Evolutionary conservation across 2,888 invertebrate species (phyloP), one percentile per base, ranked within the genome.

Genomic region (Monoplex corrugatus): DNA sequence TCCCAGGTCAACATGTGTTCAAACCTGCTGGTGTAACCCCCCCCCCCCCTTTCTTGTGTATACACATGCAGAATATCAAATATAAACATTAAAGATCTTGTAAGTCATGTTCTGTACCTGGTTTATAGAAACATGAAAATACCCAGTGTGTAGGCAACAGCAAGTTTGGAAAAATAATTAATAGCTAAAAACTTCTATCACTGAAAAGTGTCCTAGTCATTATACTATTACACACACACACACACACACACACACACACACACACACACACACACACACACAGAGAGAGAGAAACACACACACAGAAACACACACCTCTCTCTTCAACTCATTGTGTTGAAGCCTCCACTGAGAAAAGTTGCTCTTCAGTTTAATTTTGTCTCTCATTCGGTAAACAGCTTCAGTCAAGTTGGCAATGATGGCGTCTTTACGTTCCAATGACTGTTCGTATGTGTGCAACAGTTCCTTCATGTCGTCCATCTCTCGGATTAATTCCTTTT

Each of bases 311-410:
- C 91, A 32, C 87, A 95, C 95, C 95, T 95, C 95, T 92, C 94
- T 91, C 86, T 94, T 94, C 8, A 89, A 87, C 86, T 96, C 95
- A 87, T 93, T 94, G 86, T 94, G 94, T 86, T 92, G 93, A 0
- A 94, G 90, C 86, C 94, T 94, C 95, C 96, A 95, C 43, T 95
- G 95, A 90, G 92, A 93, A 92, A 96, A 96, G 50, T 94, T 93
- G 85, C 93, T 93, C 89, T 94, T 91, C 93, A 95, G 93, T 35
- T 95, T 94, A 40, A 91, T 92, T 90, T 95, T 95, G 75, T 96
- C 95, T 87, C 92, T 93, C 91, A 95, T 95, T 91, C 94, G 95
- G 90, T 94, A 94, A 89, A 96, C 90, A 44, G 95, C 95, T 1
- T 93, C 89, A 0, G 95, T 95, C 50, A 96, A 92, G 90, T 96